Evolutionary conservation across 2,797 vertebrate genomes (phyloP).

Genomic region (Enteromius radiatus): DNA sequence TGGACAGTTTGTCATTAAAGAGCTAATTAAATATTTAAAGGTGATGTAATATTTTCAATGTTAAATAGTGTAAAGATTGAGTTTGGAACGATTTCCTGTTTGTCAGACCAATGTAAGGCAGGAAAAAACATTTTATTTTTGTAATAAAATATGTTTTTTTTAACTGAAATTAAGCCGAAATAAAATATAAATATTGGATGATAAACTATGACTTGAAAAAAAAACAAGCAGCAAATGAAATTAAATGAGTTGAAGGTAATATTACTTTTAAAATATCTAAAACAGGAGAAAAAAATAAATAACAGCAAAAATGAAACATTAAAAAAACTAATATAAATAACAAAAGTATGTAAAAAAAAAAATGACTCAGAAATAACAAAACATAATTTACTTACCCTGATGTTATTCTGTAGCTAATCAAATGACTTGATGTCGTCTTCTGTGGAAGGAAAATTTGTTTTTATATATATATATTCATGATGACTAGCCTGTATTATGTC

Average conservation of each 20-base stretch:
- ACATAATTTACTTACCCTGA: not conserved
- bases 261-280: not conserved
- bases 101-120: not conserved
- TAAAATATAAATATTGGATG: not conserved
- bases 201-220: not conserved
- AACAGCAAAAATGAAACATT: not conserved
- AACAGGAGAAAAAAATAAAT: not conserved
- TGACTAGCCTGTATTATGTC: not conserved
- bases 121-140: not conserved
- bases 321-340: not conserved
- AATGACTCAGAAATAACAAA: not conserved
- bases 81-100: not conserved
- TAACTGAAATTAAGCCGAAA: not conserved
- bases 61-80: not conserved
- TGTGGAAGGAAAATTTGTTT: not conserved
- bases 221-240: not conserved
- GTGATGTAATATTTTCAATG: not conserved
- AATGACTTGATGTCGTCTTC: not conserved
- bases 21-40: not conserved
- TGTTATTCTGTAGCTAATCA: not conserved
- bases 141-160: not conserved
- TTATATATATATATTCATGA: not conserved
- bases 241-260: not conserved
- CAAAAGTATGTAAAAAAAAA: not conserved
- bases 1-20: constrained; percentile 7